Evolutionary conservation across 2,113 vertebrate species (phyloP).

Genomic region (Fregetta grallaria): DNA sequence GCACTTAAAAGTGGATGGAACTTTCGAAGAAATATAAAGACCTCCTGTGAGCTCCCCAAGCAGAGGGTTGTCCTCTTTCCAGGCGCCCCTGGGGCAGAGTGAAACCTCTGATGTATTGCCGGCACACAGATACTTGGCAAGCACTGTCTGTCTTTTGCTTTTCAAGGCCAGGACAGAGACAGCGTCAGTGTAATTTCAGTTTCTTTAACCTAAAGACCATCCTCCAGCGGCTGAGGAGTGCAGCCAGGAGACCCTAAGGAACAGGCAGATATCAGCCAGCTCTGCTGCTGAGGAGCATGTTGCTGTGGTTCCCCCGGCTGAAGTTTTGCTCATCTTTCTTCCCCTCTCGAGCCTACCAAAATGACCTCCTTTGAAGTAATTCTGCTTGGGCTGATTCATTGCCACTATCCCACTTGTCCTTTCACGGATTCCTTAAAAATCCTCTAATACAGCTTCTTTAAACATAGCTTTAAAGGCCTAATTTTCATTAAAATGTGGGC

Average conservation of each 20-base stretch:
- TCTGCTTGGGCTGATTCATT: background rate
- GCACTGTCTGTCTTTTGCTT: no score
- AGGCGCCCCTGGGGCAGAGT: background rate
- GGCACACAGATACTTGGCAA: no score
- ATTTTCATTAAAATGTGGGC: background rate
- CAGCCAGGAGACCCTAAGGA: background rate
- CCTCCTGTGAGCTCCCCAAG: background rate
- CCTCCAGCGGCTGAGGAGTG: no score
- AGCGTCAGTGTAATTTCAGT: no score
- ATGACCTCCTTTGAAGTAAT: background rate
- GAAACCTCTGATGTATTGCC: no score
- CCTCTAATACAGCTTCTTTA: background rate
- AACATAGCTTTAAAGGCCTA: background rate
- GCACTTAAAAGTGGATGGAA: background rate
- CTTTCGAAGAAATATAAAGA: background rate
- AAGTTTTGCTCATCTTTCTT: background rate
- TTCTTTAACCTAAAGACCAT: no score
- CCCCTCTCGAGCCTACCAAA: no score
- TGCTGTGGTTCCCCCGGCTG: background rate
- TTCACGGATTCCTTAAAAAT: background rate
- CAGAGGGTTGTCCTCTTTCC: background rate
- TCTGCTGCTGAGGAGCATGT: no score
- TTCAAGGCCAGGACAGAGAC: no score
- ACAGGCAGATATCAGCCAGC: background rate
- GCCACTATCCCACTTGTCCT: background rate